A percentile compares a stretch with the other conserved stretches of the same genome.
Conservation (phyloP, 2,113 vertebrate species). For the Sinocyclocheilus rhinocerous region DNA sequence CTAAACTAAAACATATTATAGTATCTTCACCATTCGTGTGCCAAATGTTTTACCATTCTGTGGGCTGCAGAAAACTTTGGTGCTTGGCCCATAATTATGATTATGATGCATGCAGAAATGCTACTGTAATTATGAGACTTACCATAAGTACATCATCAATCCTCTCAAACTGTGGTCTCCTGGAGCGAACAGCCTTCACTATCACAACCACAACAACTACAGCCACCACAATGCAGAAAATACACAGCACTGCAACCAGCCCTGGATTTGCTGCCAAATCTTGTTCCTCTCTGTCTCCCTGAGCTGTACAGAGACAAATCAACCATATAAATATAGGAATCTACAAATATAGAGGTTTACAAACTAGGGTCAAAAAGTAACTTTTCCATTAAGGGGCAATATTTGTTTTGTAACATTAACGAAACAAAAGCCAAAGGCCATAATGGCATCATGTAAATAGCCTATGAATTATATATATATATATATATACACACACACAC, state of each 20-base stretch:
- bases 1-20: too few species aligned
- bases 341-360: background rate
- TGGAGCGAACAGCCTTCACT: conserved; percentile 26
- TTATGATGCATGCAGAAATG: background rate
- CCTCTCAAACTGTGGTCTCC: conserved; percentile 41
- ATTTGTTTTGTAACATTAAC: background rate
- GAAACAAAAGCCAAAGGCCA: too few species aligned
- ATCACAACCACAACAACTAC: conserved; percentile 37
- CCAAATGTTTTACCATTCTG: too few species aligned
- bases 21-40: too few species aligned
- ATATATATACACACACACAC: too few species aligned
- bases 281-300: background rate
- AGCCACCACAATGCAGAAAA: conserved; percentile 47
- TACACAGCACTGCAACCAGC: conserved; percentile 43
- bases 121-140: background rate
- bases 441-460: too few species aligned
- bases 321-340: background rate
- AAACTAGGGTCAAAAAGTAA: too few species aligned
- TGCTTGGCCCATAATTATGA: background rate
- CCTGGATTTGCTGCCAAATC: conserved; percentile 38
- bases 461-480: too few species aligned
- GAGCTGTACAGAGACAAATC: background rate
- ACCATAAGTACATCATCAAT: conserved; percentile 53
- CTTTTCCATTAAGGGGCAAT: background rate
- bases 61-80: background rate